Percentiles rank a stretch among this genome's conserved stretches.
Conservation (phyloP, 2,888 invertebrate genomes). For the Drosophila pseudotakahashii region DNA sequence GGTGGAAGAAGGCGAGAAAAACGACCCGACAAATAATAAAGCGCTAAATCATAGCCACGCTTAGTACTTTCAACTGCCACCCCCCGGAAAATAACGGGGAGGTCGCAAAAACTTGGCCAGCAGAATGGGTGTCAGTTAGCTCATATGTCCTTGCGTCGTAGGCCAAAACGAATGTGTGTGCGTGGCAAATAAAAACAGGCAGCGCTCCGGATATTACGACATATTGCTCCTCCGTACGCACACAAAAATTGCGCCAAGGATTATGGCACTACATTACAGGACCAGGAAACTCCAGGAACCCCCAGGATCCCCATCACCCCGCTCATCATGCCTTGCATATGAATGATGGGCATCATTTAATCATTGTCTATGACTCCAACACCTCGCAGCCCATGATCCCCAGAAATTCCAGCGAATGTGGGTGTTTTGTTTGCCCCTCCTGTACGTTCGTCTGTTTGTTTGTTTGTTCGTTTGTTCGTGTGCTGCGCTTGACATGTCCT, state of each 20-base stretch:
- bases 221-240: conserved; percentile 69
- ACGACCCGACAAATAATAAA: conserved; percentile 69
- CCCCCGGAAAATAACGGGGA: conserved; percentile 27
- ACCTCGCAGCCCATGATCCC: conserved; percentile 49
- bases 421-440: conserved; percentile 29
- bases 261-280: conserved; percentile 77
- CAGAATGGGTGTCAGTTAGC: conserved; percentile 57
- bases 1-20: not conserved
- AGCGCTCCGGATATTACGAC: conserved; percentile 74
- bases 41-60: conserved; percentile 77
- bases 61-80: conserved; percentile 72
- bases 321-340: conserved; percentile 54
- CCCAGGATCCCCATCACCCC: not conserved
- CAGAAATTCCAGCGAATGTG: conserved; percentile 6
- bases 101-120: conserved; percentile 8
- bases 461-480: conserved; percentile 20
- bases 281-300: conserved; percentile 25
- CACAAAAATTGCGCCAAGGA: conserved; percentile 77
- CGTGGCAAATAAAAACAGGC: conserved; percentile 70
- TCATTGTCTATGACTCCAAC: conserved; percentile 75
- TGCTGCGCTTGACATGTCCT: conserved; percentile 75
- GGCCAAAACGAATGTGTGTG: conserved; percentile 49
- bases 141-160: conserved; percentile 60
- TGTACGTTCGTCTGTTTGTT: conserved; percentile 11
- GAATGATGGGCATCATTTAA: conserved; percentile 79